Evolutionary conservation across 2,888 invertebrate genomes (phyloP).

Genomic region (Andrena bucephala): DNA sequence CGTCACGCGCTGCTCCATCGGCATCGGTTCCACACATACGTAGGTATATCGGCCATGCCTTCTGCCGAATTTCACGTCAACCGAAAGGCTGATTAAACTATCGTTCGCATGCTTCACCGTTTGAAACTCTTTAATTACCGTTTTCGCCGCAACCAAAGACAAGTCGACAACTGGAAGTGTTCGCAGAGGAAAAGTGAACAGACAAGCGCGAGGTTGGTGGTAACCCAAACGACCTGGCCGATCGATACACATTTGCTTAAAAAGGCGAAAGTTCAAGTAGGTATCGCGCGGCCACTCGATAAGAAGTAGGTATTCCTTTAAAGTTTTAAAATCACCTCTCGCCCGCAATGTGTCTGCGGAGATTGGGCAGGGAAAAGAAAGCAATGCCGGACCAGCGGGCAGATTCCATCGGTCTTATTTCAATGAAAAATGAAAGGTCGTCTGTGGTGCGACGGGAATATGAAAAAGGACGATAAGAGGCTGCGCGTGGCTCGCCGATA

Average conservation of each 20-base stretch:
- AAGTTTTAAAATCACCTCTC: no score
- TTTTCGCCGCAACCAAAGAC: no score
- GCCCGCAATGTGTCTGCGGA: background rate
- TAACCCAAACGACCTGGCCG: constrained; percentile 11
- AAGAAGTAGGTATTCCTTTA: no score
- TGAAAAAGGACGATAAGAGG: constrained; percentile 2
- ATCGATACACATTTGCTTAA: constrained; percentile 25
- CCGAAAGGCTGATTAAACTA: constrained; percentile 17
- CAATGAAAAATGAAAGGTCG: background rate
- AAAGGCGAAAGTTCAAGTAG: constrained; percentile 24
- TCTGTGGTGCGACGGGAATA: background rate
- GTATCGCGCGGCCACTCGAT: background rate
- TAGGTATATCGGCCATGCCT: no score
- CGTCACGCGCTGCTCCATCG: constrained; percentile 18
- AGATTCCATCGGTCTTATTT: background rate
- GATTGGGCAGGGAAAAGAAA: background rate
- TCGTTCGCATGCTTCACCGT: no score
- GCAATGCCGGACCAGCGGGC: background rate
- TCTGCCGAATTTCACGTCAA: constrained; percentile 9
- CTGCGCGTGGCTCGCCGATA: constrained; percentile 4
- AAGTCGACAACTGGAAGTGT: background rate
- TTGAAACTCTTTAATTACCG: no score
- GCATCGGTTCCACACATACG: background rate
- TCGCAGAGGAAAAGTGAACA: constrained; percentile 34
- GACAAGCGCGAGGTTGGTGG: background rate